Percentiles rank a stretch among this genome's conserved stretches.
Evolutionary conservation across 2,888 invertebrate species (phyloP).

Genomic region (Drosophila paramelanica): DNA sequence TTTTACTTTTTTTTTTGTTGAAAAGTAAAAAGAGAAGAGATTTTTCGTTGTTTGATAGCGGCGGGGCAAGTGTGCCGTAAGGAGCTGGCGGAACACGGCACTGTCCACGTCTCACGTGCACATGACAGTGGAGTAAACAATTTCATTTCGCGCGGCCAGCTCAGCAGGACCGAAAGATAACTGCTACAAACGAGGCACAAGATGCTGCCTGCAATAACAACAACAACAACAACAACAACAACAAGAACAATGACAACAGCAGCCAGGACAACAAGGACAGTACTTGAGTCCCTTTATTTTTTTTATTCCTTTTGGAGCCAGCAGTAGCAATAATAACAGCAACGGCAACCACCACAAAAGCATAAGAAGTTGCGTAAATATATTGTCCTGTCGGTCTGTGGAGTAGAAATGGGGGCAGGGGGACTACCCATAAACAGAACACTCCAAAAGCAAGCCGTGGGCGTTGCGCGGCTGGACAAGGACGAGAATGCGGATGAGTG

Average conservation of each 20-base stretch:
- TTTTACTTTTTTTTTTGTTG: constrained; percentile 27
- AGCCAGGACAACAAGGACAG: constrained; percentile 59
- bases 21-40: constrained; percentile 43
- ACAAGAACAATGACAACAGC: constrained; percentile 45
- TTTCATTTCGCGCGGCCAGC: constrained; percentile 71
- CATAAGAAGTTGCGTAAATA: constrained; percentile 80
- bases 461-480: constrained; percentile 23
- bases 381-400: constrained; percentile 74
- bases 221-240: constrained; percentile 20
- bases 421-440: constrained; percentile 38
- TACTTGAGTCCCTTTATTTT: constrained; percentile 64
- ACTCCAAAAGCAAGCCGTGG: constrained; percentile 33
- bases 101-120: constrained; percentile 71
- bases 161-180: constrained; percentile 73
- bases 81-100: constrained; percentile 54
- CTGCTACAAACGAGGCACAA: constrained; percentile 79
- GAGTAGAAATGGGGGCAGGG: constrained; percentile 9
- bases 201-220: constrained; percentile 70
- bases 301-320: constrained; percentile 37
- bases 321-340: constrained; percentile 44
- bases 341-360: constrained; percentile 60
- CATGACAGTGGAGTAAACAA: constrained; percentile 80
- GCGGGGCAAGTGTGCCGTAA: constrained; percentile 45
- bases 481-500: constrained; percentile 28
- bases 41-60: constrained; percentile 78